These are phyloP conservation scores for Kuschelorhynchus macadamiae DNA, from an alignment of 2,888 invertebrate genomes.

Conservation along the genomic window DNA sequence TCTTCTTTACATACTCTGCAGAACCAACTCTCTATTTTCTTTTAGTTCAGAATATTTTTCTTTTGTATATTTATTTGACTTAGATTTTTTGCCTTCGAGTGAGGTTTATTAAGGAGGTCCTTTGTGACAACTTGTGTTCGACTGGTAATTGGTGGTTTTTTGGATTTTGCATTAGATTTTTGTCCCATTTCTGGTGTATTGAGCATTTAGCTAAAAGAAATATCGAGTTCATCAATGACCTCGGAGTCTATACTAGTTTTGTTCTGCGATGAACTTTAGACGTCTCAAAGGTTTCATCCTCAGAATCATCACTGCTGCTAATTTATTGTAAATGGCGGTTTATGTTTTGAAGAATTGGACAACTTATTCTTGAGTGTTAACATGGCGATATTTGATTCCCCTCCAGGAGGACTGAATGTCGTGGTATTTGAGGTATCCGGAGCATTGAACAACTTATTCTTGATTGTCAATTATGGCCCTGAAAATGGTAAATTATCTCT, in stretches of 20 bases:
- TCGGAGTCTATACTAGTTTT: not conserved
- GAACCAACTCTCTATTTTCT: not conserved
- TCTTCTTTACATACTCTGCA: not conserved
- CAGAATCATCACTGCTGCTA: constrained; percentile 2
- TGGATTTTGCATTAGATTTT: not conserved
- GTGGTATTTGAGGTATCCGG: too few species aligned
- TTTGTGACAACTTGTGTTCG: constrained; percentile 2
- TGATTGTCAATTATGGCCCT: not conserved
- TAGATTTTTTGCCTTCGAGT: not conserved
- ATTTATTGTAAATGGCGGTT: not conserved
- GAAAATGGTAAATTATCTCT: not conserved
- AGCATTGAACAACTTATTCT: constrained; percentile 1
- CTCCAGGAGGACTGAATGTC: too few species aligned
- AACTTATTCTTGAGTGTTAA: not conserved
- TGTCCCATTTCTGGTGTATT: constrained; percentile 2
- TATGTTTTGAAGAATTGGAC: not conserved
- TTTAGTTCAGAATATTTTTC: not conserved
- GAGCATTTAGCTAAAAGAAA: not conserved
- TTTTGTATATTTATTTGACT: not conserved
- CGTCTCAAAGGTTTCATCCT: constrained; percentile 2
- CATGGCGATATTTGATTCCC: not conserved
- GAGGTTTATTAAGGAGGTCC: not conserved
- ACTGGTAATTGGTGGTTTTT: not conserved
- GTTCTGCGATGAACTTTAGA: not conserved
- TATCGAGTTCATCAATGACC: not conserved